Conservation (phyloP, 2,888 invertebrate genomes). For the Agrotis segetum region DNA sequence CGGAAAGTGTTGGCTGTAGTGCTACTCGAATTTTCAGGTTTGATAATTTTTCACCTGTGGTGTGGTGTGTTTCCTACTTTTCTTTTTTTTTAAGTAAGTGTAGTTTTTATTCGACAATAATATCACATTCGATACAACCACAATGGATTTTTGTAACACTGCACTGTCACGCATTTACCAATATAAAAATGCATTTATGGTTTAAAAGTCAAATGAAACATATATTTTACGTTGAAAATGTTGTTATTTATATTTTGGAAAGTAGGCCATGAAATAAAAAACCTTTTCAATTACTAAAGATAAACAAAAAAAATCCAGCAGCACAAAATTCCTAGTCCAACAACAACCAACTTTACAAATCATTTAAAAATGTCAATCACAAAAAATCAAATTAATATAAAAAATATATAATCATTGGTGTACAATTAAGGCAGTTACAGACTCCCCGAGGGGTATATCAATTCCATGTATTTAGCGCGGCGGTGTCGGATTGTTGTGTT, state of each 20-base stretch:
- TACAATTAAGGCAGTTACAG: constrained; percentile 76
- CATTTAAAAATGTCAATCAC: constrained; percentile 56
- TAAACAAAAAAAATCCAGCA: neutral
- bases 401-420: constrained; percentile 63
- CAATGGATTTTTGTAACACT: neutral
- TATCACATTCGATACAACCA: neutral
- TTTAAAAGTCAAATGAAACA: neutral
- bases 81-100: neutral
- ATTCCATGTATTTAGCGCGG: constrained; percentile 72
- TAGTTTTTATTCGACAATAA: neutral
- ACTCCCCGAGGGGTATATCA: constrained; percentile 75
- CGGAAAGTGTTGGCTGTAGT: neutral
- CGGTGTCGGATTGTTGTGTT: constrained; percentile 67
- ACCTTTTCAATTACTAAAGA: too few relatives aligned
- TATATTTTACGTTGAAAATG: neutral
- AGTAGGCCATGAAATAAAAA: too few relatives aligned
- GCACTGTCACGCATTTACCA: too few relatives aligned
- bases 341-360: constrained; percentile 19
- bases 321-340: neutral
- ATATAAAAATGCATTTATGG: neutral
- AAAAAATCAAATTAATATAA: constrained; percentile 59
- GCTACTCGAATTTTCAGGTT: neutral
- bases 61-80: neutral
- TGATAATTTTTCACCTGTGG: neutral
- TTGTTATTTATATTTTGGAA: too few relatives aligned